These are phyloP conservation scores for Palloptera scutellata DNA, from an alignment of 2,888 invertebrate species.

Conservation along the genomic window DNA sequence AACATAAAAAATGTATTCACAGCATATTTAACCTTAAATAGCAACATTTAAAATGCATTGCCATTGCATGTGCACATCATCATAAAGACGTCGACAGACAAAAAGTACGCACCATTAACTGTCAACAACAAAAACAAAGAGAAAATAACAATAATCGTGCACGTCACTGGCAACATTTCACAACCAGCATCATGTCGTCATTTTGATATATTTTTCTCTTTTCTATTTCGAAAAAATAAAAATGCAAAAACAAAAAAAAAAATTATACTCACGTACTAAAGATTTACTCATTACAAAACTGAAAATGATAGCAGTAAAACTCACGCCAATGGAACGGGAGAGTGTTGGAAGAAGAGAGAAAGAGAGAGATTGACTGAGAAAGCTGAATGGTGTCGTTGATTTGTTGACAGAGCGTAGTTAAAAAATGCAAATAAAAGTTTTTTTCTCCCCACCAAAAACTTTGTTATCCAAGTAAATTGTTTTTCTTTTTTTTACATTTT, in stretches of 20 bases:
- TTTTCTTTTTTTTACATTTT: too few species aligned
- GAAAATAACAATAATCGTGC: neutral
- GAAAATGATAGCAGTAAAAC: neutral
- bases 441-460: too few species aligned
- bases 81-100: too few species aligned
- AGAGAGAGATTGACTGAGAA: too few species aligned
- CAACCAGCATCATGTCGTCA: too few species aligned
- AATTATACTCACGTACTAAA: too few species aligned
- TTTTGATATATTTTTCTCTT: too few species aligned
- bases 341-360: neutral
- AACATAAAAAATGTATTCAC: neutral
- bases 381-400: too few species aligned
- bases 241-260: neutral
- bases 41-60: neutral
- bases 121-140: neutral
- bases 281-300: neutral
- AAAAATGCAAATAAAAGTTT: too few species aligned
- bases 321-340: neutral
- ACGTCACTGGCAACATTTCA: neutral
- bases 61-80: neutral
- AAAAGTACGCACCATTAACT: too few species aligned
- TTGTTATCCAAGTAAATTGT: too few species aligned
- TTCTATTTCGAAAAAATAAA: neutral
- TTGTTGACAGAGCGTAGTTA: too few species aligned
- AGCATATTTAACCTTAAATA: neutral